Conservation (phyloP, 2,113 vertebrate species). For the Hucho hucho region DNA sequence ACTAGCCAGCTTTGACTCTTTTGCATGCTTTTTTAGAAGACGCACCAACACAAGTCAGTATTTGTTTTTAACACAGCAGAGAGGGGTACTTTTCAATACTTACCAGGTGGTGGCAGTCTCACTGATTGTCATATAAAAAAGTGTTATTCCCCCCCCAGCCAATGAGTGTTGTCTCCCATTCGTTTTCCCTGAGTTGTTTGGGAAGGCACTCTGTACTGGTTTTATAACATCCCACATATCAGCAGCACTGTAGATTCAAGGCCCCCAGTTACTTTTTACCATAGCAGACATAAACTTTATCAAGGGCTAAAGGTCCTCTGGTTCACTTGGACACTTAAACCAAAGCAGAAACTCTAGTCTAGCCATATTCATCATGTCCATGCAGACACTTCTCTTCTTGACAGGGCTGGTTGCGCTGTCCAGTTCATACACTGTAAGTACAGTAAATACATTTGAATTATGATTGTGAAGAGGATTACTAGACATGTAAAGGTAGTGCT, state of each 20-base stretch:
- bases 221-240: conserved; percentile 6
- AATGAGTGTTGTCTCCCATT: too few species aligned
- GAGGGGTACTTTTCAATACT: too few species aligned
- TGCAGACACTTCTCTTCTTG: conserved; percentile 40
- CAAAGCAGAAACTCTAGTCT: conserved; percentile 5
- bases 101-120: too few species aligned
- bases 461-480: background rate
- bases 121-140: too few species aligned
- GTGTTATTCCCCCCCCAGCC: too few species aligned
- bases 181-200: too few species aligned
- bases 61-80: too few species aligned
- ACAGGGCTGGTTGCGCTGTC: conserved; percentile 41
- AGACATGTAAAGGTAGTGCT: background rate
- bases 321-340: conserved; percentile 30
- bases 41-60: too few species aligned
- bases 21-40: too few species aligned
- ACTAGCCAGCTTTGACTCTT: too few species aligned
- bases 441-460: background rate
- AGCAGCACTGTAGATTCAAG: conserved; percentile 42
- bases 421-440: conserved; percentile 57
- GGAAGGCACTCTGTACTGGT: too few species aligned
- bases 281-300: conserved; percentile 35
- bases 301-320: conserved; percentile 43
- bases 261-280: conserved; percentile 42
- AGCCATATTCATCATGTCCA: conserved; percentile 18